A percentile compares a stretch with the other conserved stretches of the same genome.
phyloP scores from a whole-genome alignment of 2,113 vertebrate genomes.

The Rhinoderma darwinii region DNA sequence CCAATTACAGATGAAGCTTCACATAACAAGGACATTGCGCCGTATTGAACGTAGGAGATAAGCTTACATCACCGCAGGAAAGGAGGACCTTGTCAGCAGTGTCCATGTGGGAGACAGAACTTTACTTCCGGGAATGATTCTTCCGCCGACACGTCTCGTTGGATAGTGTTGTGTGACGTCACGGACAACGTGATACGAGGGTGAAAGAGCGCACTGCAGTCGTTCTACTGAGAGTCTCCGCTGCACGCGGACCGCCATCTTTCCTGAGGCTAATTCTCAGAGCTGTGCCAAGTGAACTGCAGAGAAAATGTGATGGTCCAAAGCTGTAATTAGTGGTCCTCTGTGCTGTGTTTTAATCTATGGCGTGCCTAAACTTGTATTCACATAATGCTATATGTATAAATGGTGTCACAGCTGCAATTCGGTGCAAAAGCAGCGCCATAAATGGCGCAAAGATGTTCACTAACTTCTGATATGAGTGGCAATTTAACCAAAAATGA shows the following conservation, averaged over 20 bases:
- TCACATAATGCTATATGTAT: not conserved
- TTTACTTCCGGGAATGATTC: not conserved
- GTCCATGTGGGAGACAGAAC: slow-evolving; percentile 12
- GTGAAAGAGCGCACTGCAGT: accelerated
- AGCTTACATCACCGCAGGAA: not conserved
- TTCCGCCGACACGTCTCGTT: not conserved
- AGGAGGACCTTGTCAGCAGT: not conserved
- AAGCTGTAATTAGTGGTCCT: not conserved
- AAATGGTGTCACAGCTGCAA: no score
- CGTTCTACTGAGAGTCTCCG: not conserved
- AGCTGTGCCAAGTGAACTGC: not conserved
- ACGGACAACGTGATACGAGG: not conserved
- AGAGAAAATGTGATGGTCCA: not conserved
- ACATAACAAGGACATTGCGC: not conserved
- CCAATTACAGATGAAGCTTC: not conserved
- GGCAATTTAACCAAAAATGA: no score
- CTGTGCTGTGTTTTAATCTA: not conserved
- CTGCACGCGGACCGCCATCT: not conserved
- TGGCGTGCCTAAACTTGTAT: not conserved
- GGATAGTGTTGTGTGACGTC: not conserved
- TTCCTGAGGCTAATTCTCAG: not conserved
- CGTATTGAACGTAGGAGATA: not conserved
- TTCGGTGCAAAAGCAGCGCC: no score
- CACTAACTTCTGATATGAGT: no score
- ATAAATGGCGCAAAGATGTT: no score